A percentile compares a stretch with the other conserved stretches of the same genome.
These are phyloP conservation scores for Epirrita christyi DNA, from an alignment of 2,888 invertebrate genomes.

Conservation along the genomic window DNA sequence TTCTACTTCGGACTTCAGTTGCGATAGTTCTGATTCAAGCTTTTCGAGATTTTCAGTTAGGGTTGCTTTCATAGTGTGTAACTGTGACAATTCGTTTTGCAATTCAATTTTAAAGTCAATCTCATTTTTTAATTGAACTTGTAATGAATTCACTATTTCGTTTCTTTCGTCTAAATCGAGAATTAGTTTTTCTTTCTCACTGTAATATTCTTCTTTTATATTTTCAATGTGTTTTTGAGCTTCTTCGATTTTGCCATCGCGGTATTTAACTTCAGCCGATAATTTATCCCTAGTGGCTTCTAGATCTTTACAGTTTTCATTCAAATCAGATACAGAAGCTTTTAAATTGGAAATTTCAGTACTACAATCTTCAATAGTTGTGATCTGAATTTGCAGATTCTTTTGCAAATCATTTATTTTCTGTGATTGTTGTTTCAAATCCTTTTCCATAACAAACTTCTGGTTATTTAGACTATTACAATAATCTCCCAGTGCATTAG, in stretches of 20 bases:
- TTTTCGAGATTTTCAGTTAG: conserved; percentile 45
- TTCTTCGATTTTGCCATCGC: conserved; percentile 49
- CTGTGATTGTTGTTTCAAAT: conserved; percentile 49
- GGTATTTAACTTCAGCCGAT: conserved; percentile 50
- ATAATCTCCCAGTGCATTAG: conserved; percentile 50
- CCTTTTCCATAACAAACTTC: conserved; percentile 46
- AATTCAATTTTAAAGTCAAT: conserved; percentile 57
- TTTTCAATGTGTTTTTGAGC: conserved; percentile 54
- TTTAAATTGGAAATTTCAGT: conserved; percentile 53
- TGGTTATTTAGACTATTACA: conserved; percentile 50
- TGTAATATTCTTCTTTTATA: conserved; percentile 45
- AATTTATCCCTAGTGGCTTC: conserved; percentile 51
- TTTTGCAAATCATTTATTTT: conserved; percentile 52
- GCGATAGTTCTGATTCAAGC: conserved; percentile 41
- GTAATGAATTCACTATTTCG: conserved; percentile 55
- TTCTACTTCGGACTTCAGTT: conserved; percentile 41
- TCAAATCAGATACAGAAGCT: conserved; percentile 43
- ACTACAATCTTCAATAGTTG: conserved; percentile 49
- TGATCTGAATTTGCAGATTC: conserved; percentile 46
- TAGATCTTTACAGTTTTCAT: conserved; percentile 48
- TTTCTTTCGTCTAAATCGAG: conserved; percentile 59
- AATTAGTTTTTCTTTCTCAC: conserved; percentile 53
- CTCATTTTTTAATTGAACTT: conserved; percentile 63
- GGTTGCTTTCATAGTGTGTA: conserved; percentile 42
- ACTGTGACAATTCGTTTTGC: conserved; percentile 52